Base-by-base conservation (phyloP, 2,888 invertebrate species). In the Diarsia rubi region DNA sequence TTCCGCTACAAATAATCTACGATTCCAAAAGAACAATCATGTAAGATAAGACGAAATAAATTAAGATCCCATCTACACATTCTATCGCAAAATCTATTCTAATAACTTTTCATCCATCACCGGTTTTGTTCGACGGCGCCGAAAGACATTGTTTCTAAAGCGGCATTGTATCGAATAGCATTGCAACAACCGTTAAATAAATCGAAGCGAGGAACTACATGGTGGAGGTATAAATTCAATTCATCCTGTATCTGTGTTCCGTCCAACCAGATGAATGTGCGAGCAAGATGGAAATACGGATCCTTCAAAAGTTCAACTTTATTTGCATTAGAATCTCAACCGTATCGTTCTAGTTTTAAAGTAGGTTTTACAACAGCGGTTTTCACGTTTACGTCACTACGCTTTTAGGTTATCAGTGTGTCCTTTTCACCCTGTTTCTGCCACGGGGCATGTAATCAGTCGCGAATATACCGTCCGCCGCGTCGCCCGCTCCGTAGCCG, bases 381-480 rank as follows among this genome's bases (percentile, higher is more conserved):
- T 80, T 87, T 69, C n/a, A 87, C 81, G 79, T 80, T 82, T 94
- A 92, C 73, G 90, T 69, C 89, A 81, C 90, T 94, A 77, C 57
- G 81, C 66, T 85, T 89, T 83, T 78, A 83, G 54, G 78, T 65
- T 65, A 75, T 81, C 79, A 78, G 82, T 92, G 90, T 95, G 95
- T 96, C 96, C 96, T 96, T 96, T 93, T 94, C 95, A 92, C 95
- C 95, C 95, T 94, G 92, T 92, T 93, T 91, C 93, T 87, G 91
- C 92, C 90, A 91, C 91, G 90, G 91, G 90, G 92, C 86, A 90
- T 91, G 93, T 91, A 94, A 94, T 94, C 95, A 96, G 96, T 96
- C 93, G 95, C 93, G 95, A 92, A 92, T 90, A 93, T 89, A 93
- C 96, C 96, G 96, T 96, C 96, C 95, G 84, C 87, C 90, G 93